Evolutionary conservation across 2,888 invertebrate species (phyloP).

Genomic region (Ormyrus pomaceus): DNA sequence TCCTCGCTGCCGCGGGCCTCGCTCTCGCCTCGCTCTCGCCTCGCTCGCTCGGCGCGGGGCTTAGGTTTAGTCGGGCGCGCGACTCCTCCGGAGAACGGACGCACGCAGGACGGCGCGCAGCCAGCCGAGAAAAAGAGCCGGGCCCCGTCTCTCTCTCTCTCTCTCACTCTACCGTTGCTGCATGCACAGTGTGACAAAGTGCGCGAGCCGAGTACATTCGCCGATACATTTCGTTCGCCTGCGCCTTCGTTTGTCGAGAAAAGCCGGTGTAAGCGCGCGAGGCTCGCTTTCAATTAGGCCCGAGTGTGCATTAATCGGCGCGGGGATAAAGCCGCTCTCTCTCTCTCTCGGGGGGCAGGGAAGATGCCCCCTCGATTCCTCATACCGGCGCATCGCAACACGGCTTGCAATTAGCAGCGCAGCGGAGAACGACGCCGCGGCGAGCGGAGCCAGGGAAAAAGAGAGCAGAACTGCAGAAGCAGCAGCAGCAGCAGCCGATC

Average conservation of each 20-base stretch:
- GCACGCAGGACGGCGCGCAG: neutral
- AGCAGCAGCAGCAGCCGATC: neutral
- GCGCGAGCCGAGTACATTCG: too few species aligned
- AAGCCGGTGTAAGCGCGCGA: neutral
- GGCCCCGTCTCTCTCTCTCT: too few species aligned
- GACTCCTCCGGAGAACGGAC: conserved; percentile 50
- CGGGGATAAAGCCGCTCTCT: too few species aligned
- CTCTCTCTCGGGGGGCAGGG: neutral
- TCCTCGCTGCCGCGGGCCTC: too few species aligned
- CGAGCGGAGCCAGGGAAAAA: neutral
- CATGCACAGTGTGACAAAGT: too few species aligned
- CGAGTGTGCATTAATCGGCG: conserved; percentile 6
- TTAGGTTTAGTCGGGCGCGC: conserved; percentile 54
- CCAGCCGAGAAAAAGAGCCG: too few species aligned
- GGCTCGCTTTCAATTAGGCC: conserved; percentile 14
- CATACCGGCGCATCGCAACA: conserved; percentile 23
- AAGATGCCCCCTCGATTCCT: conserved; percentile 15
- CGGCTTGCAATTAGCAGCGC: conserved; percentile 28
- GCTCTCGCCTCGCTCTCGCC: too few species aligned
- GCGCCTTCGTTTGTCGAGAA: too few species aligned
- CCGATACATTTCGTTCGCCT: too few species aligned
- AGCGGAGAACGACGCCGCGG: too few species aligned
- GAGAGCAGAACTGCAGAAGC: neutral
- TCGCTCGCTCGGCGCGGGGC: neutral
- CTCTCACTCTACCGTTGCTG: too few species aligned